These are phyloP conservation scores for Cyphomyrus discorhynchus DNA, from an alignment of 2,113 vertebrate species.

Conservation along the genomic window DNA sequence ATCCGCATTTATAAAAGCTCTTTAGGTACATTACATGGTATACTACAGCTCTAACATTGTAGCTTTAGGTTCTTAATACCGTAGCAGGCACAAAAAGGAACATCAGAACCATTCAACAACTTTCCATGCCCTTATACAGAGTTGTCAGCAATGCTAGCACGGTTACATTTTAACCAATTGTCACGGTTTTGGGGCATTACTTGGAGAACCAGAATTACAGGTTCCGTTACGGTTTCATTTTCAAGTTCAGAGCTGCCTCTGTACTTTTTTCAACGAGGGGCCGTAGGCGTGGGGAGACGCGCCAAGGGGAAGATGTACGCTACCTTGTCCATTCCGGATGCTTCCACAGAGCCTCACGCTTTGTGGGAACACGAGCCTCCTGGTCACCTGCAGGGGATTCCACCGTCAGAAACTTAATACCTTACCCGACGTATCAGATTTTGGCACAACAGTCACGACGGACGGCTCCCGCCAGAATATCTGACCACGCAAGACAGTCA, in stretches of 20 bases:
- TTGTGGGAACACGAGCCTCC: neutral
- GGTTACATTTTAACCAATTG: slow-evolving; percentile 21
- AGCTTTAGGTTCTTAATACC: neutral
- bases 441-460: neutral
- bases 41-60: neutral
- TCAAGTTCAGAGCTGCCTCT: neutral
- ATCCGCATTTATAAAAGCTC: neutral
- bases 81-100: neutral
- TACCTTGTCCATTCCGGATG: neutral
- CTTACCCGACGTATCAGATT: neutral
- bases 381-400: neutral
- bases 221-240: neutral
- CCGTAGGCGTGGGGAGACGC: no score
- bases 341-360: neutral
- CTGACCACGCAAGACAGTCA: neutral
- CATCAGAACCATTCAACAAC: neutral
- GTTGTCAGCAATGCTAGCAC: slow-evolving; percentile 13
- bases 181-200: slow-evolving; percentile 6
- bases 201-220: slow-evolving; percentile 15
- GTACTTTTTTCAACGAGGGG: neutral
- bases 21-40: neutral
- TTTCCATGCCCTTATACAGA: slow-evolving; percentile 4
- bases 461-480: neutral
- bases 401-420: neutral
- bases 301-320: neutral